Evolutionary conservation across 2,113 vertebrate species (phyloP), one percentile per base, ranked within the genome.

Genomic region (Trachemys scripta): DNA sequence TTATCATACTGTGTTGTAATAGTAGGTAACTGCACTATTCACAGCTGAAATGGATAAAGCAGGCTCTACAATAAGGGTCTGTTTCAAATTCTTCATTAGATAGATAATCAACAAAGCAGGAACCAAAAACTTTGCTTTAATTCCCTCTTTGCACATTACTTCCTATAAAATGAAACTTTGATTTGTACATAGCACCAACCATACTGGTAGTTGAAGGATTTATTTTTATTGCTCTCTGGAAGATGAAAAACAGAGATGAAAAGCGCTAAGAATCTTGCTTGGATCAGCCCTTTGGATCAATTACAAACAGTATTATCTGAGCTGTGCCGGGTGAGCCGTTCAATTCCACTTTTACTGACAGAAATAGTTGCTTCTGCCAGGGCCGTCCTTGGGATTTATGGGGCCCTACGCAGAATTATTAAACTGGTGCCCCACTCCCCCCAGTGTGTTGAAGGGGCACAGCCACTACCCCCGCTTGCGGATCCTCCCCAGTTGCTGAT

Each of bases 291-390:
- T 87, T 9, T 45, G 88, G 84, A 69, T 22, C 2, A 1, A 20
- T 88, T 95, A 92, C 89, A 69, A 45, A 10, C 83, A 25, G 20
- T 12, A 47, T 81, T 80, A 51, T 80, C 81, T 0, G 0, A 10
- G 10, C 87, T 95, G 95, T 91, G 0, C 0, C 19, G 51, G 51
- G 47, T 12, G 42, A 94, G 42, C 81, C 57, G 22, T 17, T 50
- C 87, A 38, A 6, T 79, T 95, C 85, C 42, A 31, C n/a, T 90
- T 95, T 94, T 91, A 79, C 87, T 47, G 72, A 27, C 14, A 87
- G 75, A 62, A 80, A 80, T 20, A 45, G 85, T 62, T 79, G 75
- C n/a, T 87, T 72, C 65, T 72, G 57, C 56, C 24, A 27, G 22
- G 53, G 20, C 53, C 53, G 3, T 20, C 53, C 53, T 54, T 54